Conservation (phyloP, 2,888 invertebrate genomes). For the Syrphus vitripennis region DNA sequence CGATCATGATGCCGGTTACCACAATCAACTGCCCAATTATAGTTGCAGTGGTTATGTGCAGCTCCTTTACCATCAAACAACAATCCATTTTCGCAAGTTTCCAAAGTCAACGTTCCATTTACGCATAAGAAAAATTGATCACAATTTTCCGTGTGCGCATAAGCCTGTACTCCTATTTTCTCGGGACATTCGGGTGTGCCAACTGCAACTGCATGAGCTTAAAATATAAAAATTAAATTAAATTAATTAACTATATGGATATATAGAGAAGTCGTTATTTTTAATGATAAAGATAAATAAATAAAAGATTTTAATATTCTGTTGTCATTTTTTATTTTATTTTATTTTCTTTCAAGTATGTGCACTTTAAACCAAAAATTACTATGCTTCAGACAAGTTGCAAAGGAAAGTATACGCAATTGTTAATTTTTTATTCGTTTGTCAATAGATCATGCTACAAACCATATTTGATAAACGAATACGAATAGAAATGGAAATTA, state of each 20-base stretch:
- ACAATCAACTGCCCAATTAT: conserved; percentile 95
- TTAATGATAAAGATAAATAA: conserved; percentile 13
- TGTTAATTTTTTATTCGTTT: conserved; percentile 1
- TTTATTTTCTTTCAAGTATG: background rate
- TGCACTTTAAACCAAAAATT: background rate
- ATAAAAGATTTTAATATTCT: conserved; percentile 30
- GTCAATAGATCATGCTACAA: conserved; percentile 35
- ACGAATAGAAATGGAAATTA: conserved; percentile 40
- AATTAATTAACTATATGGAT: conserved; percentile 5
- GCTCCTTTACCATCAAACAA: conserved; percentile 95
- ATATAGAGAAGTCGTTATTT: background rate
- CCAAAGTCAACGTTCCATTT: conserved; percentile 93
- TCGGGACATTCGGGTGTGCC: conserved; percentile 91
- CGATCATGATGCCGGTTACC: conserved; percentile 90
- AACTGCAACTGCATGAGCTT: conserved; percentile 85
- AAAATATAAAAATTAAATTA: conserved; percentile 75
- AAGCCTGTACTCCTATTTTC: conserved; percentile 89
- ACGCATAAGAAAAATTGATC: conserved; percentile 95
- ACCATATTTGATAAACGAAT: conserved; percentile 14
- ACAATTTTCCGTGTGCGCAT: conserved; percentile 93
- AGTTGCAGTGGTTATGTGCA: conserved; percentile 96
- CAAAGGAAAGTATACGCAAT: conserved; percentile 36
- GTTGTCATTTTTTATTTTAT: background rate
- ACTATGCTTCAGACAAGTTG: background rate
- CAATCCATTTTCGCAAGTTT: conserved; percentile 95